Percentiles rank a stretch among this genome's conserved stretches.
Conservation (phyloP, 2,113 vertebrate genomes). For the Phoxinus phoxinus region DNA sequence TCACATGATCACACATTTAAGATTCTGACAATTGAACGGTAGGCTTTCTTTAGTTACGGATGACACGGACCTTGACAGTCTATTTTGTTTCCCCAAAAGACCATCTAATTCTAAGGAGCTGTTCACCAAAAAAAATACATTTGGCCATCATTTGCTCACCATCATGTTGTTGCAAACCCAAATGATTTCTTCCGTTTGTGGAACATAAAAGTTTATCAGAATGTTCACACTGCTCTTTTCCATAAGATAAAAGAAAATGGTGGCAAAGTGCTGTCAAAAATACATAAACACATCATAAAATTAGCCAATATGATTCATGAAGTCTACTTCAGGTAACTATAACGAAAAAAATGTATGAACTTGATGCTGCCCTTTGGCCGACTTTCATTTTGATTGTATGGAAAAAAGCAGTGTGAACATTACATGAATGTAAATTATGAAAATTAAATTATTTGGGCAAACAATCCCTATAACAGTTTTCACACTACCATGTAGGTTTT, state of each 20-base stretch:
- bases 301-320: not conserved
- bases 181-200: not conserved
- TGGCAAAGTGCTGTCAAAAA: not conserved
- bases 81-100: not conserved
- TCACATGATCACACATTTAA: conserved; percentile 2
- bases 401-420: not conserved
- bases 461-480: not conserved
- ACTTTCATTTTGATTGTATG: not conserved
- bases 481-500: not conserved
- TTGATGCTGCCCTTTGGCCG: too few relatives aligned
- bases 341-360: not conserved
- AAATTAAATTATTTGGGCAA: too few relatives aligned
- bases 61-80: not conserved
- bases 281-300: not conserved
- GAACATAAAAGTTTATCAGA: not conserved
- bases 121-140: not conserved
- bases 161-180: not conserved
- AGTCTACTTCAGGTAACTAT: not conserved
- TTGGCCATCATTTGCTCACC: not conserved
- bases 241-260: not conserved
- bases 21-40: conserved; percentile 20
- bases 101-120: not conserved
- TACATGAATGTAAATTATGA: too few relatives aligned
- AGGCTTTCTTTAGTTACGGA: not conserved
- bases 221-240: not conserved